Evolutionary conservation across 1,140 invertebrate genomes (phyloP).

Genomic region (Drosophila miranda): DNA sequence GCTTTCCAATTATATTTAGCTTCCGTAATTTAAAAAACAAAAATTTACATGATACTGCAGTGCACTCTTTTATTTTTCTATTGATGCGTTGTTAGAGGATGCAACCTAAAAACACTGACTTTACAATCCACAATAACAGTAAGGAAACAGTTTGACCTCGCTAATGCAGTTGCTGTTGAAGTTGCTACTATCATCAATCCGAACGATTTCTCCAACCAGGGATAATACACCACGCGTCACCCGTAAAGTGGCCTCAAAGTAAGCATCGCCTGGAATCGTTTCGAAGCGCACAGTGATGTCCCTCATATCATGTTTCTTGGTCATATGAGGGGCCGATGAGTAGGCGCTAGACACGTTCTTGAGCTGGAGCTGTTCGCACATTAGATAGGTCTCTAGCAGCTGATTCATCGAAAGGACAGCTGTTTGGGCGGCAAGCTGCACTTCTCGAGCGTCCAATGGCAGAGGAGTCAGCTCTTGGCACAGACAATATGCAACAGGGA

Average conservation of each 20-base stretch:
- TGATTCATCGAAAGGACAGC: slow-evolving; percentile 19
- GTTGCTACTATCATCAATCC: slow-evolving; percentile 87
- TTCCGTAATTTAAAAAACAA: no score
- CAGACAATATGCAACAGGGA: slow-evolving; percentile 8
- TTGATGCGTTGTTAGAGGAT: no score
- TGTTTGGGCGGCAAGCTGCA: slow-evolving; percentile 82
- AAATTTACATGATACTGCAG: no score
- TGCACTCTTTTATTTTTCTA: no score
- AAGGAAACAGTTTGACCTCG: slow-evolving; percentile 88
- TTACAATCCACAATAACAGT: slow-evolving; percentile 82
- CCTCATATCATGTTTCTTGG: no score
- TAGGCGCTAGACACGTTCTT: slow-evolving; percentile 25
- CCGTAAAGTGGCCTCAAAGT: slow-evolving; percentile 85
- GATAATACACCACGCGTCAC: no score
- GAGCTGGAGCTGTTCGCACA: slow-evolving; percentile 8
- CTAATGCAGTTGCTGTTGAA: slow-evolving; percentile 88
- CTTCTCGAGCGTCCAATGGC: slow-evolving; percentile 81
- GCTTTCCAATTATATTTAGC: no score
- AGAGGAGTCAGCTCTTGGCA: slow-evolving; percentile 76
- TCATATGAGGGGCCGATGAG: no score
- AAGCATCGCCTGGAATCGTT: slow-evolving; percentile 85
- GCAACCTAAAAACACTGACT: no score
- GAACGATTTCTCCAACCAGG: slow-evolving; percentile 85
- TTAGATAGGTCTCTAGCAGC: slow-evolving; percentile 13
- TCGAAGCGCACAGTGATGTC: no score